A percentile compares a stretch with the other conserved stretches of the same genome.
These are phyloP conservation scores for Drosophila repletoides DNA, from an alignment of 1,140 invertebrate species.

Conservation along the genomic window DNA sequence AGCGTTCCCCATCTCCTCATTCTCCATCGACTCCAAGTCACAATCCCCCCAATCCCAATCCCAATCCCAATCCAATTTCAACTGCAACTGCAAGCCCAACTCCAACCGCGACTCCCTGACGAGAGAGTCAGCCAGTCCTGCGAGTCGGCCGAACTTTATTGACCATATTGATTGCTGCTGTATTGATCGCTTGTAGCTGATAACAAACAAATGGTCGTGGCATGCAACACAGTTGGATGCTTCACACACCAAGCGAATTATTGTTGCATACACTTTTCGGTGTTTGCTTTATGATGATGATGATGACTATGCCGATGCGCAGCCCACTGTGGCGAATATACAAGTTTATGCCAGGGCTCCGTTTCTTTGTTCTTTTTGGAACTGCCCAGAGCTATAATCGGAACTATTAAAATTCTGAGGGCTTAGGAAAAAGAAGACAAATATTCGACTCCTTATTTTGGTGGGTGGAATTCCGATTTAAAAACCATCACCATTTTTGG, in stretches of 20 bases:
- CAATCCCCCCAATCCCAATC: neutral
- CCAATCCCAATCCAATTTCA: neutral
- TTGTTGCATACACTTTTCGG: slow-evolving; percentile 19
- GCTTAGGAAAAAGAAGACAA: too few relatives aligned
- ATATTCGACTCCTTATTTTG: too few relatives aligned
- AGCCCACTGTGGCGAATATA: neutral
- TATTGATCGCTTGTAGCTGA: slow-evolving; percentile 76
- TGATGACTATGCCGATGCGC: too few relatives aligned
- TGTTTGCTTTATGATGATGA: slow-evolving; percentile 51
- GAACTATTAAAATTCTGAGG: too few relatives aligned
- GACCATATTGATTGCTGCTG: slow-evolving; percentile 80
- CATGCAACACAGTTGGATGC: slow-evolving; percentile 53
- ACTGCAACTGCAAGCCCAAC: neutral
- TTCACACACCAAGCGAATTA: slow-evolving; percentile 31
- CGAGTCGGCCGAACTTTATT: slow-evolving; percentile 63
- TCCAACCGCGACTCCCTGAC: slow-evolving; percentile 5
- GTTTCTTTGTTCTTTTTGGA: too few relatives aligned
- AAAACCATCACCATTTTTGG: too few relatives aligned
- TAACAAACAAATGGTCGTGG: slow-evolving; percentile 49
- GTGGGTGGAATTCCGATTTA: too few relatives aligned
- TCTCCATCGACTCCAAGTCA: neutral
- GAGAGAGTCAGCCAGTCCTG: slow-evolving; percentile 4
- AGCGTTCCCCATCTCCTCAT: slow-evolving; percentile 18
- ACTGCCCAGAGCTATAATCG: neutral
- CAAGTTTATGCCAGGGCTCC: neutral